Evolutionary conservation across 2,113 vertebrate genomes (phyloP).

Genomic region (Pelmatolapia mariae): DNA sequence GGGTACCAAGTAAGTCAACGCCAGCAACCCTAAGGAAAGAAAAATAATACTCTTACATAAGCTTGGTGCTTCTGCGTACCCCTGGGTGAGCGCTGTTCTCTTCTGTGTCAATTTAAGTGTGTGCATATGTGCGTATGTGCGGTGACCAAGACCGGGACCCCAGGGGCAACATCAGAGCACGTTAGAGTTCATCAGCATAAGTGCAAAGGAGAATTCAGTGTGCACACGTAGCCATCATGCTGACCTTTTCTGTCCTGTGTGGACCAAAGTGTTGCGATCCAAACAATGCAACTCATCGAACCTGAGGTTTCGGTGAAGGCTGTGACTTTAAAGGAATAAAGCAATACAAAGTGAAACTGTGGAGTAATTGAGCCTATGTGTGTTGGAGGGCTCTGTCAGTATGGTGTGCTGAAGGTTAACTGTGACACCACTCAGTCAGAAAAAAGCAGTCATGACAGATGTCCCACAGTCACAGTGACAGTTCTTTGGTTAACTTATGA

Average conservation of each 20-base stretch:
- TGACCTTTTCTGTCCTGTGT: background rate
- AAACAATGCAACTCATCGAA: background rate
- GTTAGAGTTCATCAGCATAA: background rate
- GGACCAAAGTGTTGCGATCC: background rate
- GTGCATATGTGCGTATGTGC: slow-evolving; percentile 13
- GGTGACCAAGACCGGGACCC: background rate
- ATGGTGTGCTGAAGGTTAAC: background rate
- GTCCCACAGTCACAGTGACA: background rate
- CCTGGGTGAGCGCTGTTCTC: background rate
- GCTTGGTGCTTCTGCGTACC: background rate
- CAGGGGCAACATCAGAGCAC: slow-evolving; percentile 19
- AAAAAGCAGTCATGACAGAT: background rate
- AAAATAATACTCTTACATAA: slow-evolving; percentile 38
- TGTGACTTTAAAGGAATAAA: background rate
- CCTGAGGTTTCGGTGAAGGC: background rate
- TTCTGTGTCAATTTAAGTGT: slow-evolving; percentile 13
- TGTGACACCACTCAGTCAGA: background rate
- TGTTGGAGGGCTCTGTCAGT: background rate
- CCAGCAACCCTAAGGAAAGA: background rate
- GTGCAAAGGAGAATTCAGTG: background rate
- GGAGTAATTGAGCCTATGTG: background rate
- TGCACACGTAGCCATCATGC: background rate
- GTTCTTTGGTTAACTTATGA: background rate
- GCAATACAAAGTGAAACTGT: background rate
- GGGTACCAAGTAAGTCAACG: background rate